Conservation (phyloP, 37 sponge, comb jelly and placozoan species). For the Ephydatia muelleri region DNA sequence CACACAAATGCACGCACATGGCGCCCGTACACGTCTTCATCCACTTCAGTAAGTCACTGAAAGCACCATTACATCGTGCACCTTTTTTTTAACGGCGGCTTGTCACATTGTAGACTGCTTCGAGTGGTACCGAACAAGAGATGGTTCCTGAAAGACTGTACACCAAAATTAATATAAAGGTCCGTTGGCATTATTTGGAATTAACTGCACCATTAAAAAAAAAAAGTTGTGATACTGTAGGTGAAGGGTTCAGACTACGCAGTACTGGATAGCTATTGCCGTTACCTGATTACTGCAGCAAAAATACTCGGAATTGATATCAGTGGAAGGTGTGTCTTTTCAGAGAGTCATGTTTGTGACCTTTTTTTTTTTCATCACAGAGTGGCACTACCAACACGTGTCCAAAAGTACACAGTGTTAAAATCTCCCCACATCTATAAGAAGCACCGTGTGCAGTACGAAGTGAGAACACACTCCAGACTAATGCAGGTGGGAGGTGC, state of each 20-base stretch:
- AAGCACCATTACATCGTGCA: not conserved
- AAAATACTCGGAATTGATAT: slow-evolving; percentile 75
- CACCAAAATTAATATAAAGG: slow-evolving; percentile 52
- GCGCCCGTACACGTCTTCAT: not conserved
- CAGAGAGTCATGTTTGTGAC: not conserved
- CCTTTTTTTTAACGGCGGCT: not conserved
- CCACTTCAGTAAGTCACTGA: not conserved
- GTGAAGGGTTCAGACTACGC: slow-evolving; percentile 82
- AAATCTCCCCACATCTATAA: slow-evolving; percentile 92
- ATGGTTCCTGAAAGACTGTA: slow-evolving; percentile 60
- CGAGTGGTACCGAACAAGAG: slow-evolving; percentile 18
- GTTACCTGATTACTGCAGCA: slow-evolving; percentile 77
- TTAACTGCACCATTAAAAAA: not conserved
- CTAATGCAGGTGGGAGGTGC: slow-evolving; percentile 60
- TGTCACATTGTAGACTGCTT: not conserved
- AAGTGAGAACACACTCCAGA: slow-evolving; percentile 79
- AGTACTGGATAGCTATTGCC: slow-evolving; percentile 86
- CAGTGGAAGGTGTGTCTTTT: slow-evolving; percentile 31
- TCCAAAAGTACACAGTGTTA: slow-evolving; percentile 87
- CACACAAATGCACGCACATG: not conserved
- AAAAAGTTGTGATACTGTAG: slow-evolving; percentile 5
- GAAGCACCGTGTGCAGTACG: slow-evolving; percentile 93
- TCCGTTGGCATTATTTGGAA: slow-evolving; percentile 6
- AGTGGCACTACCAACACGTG: slow-evolving; percentile 65
- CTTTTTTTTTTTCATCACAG: slow-evolving; percentile 12